These are phyloP conservation scores for Chlamydotis undulata DNA, from an alignment of 2,113 vertebrate species.

Conservation along the genomic window DNA sequence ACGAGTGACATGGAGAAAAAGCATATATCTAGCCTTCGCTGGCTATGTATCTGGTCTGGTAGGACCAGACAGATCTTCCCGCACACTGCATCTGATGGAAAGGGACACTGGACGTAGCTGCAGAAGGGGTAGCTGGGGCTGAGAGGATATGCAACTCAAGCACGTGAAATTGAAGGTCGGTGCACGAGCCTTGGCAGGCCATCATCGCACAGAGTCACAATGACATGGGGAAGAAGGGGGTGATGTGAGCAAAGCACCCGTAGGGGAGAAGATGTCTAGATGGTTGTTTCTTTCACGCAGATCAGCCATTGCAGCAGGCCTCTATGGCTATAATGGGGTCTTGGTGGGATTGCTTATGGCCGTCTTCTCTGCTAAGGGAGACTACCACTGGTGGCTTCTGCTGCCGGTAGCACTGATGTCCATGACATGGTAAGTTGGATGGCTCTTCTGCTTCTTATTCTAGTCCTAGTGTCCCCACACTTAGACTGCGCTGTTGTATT, in stretches of 20 bases:
- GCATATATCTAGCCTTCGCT: background rate
- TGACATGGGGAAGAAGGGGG: background rate
- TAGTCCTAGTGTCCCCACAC: background rate
- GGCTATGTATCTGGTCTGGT: background rate
- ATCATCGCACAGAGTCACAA: background rate
- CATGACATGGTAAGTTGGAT: slow-evolving; percentile 87
- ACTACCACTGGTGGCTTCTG: slow-evolving; percentile 97
- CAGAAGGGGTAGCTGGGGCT: background rate
- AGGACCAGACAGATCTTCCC: background rate
- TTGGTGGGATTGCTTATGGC: slow-evolving; percentile 93
- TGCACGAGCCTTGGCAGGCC: background rate
- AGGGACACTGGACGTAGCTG: background rate
- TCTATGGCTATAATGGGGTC: slow-evolving; percentile 92
- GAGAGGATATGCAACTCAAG: background rate
- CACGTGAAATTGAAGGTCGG: rapidly evolving
- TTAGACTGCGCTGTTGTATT: background rate
- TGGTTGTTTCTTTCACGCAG: slow-evolving; percentile 55
- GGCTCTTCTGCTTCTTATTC: background rate
- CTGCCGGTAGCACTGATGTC: slow-evolving; percentile 88
- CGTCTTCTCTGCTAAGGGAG: slow-evolving; percentile 85
- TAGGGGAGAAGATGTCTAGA: background rate
- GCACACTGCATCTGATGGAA: background rate
- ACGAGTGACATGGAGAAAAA: background rate
- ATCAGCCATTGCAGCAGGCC: slow-evolving; percentile 87
- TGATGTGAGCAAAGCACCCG: rapidly evolving